Conservation (phyloP, 2,888 invertebrate genomes). For the Trissolcus brochymenae region DNA sequence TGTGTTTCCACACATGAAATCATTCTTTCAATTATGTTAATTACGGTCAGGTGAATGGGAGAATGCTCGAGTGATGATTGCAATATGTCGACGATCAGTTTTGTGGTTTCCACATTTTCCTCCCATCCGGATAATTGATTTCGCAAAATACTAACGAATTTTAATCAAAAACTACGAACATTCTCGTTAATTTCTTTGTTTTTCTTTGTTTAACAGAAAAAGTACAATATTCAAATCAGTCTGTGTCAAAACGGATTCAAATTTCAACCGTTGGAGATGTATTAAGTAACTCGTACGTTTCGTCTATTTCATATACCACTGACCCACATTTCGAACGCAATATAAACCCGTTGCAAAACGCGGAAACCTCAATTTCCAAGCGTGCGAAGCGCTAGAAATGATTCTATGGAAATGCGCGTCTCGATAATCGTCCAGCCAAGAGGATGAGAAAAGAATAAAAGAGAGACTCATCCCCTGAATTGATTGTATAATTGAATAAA, state of each 20-base stretch:
- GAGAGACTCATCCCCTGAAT: not conserved
- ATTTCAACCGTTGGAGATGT: too few species aligned
- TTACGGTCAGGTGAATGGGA: slow-evolving; percentile 20
- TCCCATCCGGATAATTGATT: too few species aligned
- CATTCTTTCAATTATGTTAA: slow-evolving; percentile 26
- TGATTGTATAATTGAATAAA: slow-evolving; percentile 10
- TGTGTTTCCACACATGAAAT: slow-evolving; percentile 21
- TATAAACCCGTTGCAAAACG: slow-evolving; percentile 13
- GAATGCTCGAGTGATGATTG: not conserved
- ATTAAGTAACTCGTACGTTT: slow-evolving; percentile 22
- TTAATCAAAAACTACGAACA: too few species aligned
- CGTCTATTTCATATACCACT: slow-evolving; percentile 3
- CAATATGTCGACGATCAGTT: slow-evolving; percentile 37
- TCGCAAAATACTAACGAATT: too few species aligned
- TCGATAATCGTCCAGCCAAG: too few species aligned
- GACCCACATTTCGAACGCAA: slow-evolving; percentile 18
- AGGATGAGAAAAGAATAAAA: not conserved
- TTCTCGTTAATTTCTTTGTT: too few species aligned
- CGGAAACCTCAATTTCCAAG: not conserved
- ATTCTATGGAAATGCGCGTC: too few species aligned
- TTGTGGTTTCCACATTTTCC: slow-evolving; percentile 3
- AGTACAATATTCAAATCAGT: too few species aligned
- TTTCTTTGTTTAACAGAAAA: too few species aligned
- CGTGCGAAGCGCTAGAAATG: not conserved
- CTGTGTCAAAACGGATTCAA: too few species aligned